phyloP scores from a whole-genome alignment of 2,797 vertebrate species.

The Prionace glauca region DNA sequence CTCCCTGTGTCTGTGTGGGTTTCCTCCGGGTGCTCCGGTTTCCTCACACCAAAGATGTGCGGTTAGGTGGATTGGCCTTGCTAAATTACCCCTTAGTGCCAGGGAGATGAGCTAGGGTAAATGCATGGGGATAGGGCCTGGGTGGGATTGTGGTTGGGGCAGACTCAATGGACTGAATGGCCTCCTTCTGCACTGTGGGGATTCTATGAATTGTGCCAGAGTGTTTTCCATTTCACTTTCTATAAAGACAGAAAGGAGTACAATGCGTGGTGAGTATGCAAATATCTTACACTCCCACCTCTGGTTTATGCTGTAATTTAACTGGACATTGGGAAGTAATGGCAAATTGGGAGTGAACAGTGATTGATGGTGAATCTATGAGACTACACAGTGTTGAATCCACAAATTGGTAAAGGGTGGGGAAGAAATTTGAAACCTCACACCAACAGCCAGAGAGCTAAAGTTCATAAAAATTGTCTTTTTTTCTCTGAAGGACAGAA shows the following conservation, averaged over 20 bases:
- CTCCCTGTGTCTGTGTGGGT: too few species aligned
- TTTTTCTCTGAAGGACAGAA: neutral
- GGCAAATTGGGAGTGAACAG: neutral
- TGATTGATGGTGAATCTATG: neutral
- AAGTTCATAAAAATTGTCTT: neutral
- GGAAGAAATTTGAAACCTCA: neutral
- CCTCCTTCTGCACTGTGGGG: too few species aligned
- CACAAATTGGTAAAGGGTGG: neutral
- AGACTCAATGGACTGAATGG: too few species aligned
- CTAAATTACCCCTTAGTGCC: too few species aligned
- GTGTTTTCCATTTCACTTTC: neutral
- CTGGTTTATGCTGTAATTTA: neutral
- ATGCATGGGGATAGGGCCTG: too few species aligned
- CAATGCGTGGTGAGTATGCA: neutral
- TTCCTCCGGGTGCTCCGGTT: too few species aligned
- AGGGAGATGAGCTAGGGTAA: too few species aligned
- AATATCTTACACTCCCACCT: neutral
- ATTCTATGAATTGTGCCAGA: neutral
- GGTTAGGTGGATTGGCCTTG: too few species aligned
- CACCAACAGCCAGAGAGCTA: neutral
- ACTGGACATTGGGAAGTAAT: neutral
- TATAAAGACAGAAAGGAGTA: neutral
- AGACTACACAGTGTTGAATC: neutral
- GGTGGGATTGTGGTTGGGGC: too few species aligned
- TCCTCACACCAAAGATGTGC: too few species aligned